These are phyloP conservation scores for Austrofundulus limnaeus DNA, from an alignment of 2,113 vertebrate species.

Conservation along the genomic window DNA sequence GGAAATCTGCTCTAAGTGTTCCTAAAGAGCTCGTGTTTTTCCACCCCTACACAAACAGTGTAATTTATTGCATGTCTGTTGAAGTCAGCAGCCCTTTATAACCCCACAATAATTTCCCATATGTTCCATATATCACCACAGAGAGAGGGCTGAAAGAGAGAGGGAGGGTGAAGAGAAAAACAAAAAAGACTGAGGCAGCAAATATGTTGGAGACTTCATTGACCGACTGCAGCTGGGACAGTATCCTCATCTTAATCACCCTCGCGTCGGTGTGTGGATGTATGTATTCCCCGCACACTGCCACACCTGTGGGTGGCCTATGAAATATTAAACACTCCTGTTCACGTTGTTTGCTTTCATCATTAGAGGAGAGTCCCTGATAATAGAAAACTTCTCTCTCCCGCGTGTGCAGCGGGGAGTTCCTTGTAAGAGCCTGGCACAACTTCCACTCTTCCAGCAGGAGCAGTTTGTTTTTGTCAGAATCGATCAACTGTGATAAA, in stretches of 20 bases:
- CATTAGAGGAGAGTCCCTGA: conserved; percentile 62
- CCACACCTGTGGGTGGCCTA: conserved; percentile 70
- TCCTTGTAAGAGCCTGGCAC: conserved; percentile 47
- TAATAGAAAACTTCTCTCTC: conserved; percentile 60
- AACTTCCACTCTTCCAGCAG: conserved; percentile 42
- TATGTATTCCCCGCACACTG: conserved; percentile 61
- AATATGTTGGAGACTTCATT: conserved; percentile 47
- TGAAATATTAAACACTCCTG: conserved; percentile 71
- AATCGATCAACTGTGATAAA: conserved; percentile 44
- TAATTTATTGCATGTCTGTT: conserved; percentile 81
- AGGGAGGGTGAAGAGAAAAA: conserved; percentile 7
- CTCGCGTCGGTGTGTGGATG: conserved; percentile 36
- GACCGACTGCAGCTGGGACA: conserved; percentile 49
- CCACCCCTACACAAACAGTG: conserved; percentile 71
- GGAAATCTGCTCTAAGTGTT: conserved; percentile 73
- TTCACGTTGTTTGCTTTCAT: conserved; percentile 73
- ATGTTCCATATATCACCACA: conserved; percentile 77
- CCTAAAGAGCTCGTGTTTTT: conserved; percentile 71
- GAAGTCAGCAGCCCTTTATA: conserved; percentile 78
- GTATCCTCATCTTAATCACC: conserved; percentile 54
- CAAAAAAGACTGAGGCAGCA: conserved; percentile 64
- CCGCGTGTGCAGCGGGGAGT: conserved; percentile 51
- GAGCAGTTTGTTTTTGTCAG: conserved; percentile 59
- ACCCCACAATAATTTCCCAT: conserved; percentile 80
- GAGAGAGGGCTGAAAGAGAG: conserved; percentile 56